These are phyloP conservation scores for Adelognathus sp. DNA, from an alignment of 2,888 invertebrate genomes.

Conservation along the genomic window DNA sequence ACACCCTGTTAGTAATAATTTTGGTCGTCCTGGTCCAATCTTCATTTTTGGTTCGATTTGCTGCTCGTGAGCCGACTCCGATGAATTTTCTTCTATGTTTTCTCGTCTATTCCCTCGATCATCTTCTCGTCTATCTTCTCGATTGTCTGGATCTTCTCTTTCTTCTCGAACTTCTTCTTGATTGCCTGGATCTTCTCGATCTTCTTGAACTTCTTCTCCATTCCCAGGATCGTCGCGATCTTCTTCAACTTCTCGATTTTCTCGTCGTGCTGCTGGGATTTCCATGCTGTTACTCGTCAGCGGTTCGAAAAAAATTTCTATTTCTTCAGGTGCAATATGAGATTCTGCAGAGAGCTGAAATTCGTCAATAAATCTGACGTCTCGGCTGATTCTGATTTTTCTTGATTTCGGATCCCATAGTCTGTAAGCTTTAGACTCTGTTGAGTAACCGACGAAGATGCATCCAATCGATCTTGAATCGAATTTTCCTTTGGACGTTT, in stretches of 20 bases:
- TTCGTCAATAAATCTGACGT: slow-evolving; percentile 58
- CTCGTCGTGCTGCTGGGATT: neutral
- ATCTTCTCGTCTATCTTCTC: slow-evolving; percentile 58
- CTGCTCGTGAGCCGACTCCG: neutral
- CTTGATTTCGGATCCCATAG: slow-evolving; percentile 59
- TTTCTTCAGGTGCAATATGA: neutral
- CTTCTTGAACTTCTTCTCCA: neutral
- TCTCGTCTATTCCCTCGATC: no score
- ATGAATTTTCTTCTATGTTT: slow-evolving; percentile 12
- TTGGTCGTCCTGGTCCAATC: slow-evolving; percentile 47
- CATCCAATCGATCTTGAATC: slow-evolving; percentile 58
- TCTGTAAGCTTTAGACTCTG: slow-evolving; percentile 64
- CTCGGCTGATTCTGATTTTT: slow-evolving; percentile 54
- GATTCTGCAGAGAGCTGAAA: neutral
- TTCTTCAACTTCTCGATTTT: neutral
- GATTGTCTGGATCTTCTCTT: no score
- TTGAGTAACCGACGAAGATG: slow-evolving; percentile 55
- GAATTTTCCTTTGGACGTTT: slow-evolving; percentile 58
- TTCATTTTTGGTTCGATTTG: slow-evolving; percentile 7
- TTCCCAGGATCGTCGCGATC: no score
- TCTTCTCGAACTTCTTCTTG: slow-evolving; percentile 45
- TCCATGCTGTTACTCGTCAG: neutral
- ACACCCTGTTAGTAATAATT: slow-evolving; percentile 76
- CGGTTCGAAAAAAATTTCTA: neutral
- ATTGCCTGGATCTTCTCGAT: neutral